These are phyloP conservation scores for Vireo altiloquus DNA, from an alignment of 2,113 vertebrate genomes.

Conservation along the genomic window DNA sequence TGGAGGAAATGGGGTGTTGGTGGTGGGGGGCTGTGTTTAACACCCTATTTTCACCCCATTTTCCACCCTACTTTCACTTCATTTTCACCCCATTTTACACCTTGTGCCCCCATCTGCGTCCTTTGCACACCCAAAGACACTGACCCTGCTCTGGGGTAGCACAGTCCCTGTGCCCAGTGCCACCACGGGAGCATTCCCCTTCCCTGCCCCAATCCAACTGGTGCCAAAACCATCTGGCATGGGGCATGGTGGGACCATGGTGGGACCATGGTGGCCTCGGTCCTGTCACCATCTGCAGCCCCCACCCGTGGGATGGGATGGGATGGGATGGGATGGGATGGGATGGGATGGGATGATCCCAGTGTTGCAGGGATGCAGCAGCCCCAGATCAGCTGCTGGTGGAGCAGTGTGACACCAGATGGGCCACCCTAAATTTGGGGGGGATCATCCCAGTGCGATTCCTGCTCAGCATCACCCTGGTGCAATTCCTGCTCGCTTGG, in stretches of 20 bases:
- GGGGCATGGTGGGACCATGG: accelerated
- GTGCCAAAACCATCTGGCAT: accelerated
- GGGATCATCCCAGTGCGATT: neutral
- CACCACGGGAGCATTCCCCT: neutral
- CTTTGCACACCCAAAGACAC: neutral
- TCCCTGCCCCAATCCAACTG: neutral
- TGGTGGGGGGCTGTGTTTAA: neutral
- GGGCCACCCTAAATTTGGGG: neutral
- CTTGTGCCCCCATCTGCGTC: neutral
- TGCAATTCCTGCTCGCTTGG: accelerated
- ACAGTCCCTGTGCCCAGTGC: neutral
- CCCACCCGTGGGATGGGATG: neutral
- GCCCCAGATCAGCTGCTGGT: accelerated
- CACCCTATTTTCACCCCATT: neutral
- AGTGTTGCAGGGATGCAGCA: accelerated
- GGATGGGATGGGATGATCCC: neutral
- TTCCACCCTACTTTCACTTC: neutral
- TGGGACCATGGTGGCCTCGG: accelerated
- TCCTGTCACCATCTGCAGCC: neutral
- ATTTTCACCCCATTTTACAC: neutral
- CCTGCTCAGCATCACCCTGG: accelerated
- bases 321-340: neutral
- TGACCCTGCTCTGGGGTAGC: accelerated
- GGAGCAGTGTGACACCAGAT: too few species aligned
- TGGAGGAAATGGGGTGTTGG: neutral